These are phyloP conservation scores for Hydroisotoma schaefferi DNA, from an alignment of 2,888 invertebrate species.

Conservation along the genomic window DNA sequence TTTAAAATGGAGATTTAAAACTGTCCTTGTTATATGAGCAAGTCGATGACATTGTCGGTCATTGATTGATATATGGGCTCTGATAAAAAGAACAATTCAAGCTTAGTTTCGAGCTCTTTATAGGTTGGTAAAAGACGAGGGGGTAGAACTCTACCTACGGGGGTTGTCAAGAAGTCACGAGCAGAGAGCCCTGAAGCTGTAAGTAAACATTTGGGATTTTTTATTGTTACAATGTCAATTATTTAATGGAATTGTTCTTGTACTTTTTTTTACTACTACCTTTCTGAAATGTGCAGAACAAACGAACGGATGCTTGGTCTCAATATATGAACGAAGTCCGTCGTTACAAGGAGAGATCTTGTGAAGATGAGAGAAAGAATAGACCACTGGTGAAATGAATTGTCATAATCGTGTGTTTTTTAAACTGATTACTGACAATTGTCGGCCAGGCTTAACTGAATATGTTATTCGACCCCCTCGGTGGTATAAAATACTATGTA, in stretches of 20 bases:
- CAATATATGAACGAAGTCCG: conserved; percentile 90
- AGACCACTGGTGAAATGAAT: conserved; percentile 81
- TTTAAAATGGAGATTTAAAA: too few relatives aligned
- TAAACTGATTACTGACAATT: too few relatives aligned
- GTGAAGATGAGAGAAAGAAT: conserved; percentile 83
- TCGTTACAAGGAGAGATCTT: conserved; percentile 85
- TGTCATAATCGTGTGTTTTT: background rate
- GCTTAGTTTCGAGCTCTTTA: conserved; percentile 46
- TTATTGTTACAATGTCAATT: background rate
- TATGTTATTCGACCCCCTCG: too few relatives aligned
- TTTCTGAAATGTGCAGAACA: conserved; percentile 53
- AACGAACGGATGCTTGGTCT: conserved; percentile 80
- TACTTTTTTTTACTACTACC: background rate
- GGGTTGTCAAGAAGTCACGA: conserved; percentile 80
- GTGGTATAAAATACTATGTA: too few relatives aligned
- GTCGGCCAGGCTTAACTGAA: too few relatives aligned
- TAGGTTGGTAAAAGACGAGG: conserved; percentile 77
- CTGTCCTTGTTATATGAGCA: too few relatives aligned
- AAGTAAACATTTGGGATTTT: too few relatives aligned
- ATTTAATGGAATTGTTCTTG: background rate
- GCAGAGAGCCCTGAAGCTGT: conserved; percentile 55
- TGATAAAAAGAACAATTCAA: too few relatives aligned
- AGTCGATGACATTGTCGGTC: too few relatives aligned
- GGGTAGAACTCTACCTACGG: conserved; percentile 82
- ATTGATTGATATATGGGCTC: too few relatives aligned